Conservation (phyloP, 2,113 vertebrate species). For the Grammomys surdaster region DNA sequence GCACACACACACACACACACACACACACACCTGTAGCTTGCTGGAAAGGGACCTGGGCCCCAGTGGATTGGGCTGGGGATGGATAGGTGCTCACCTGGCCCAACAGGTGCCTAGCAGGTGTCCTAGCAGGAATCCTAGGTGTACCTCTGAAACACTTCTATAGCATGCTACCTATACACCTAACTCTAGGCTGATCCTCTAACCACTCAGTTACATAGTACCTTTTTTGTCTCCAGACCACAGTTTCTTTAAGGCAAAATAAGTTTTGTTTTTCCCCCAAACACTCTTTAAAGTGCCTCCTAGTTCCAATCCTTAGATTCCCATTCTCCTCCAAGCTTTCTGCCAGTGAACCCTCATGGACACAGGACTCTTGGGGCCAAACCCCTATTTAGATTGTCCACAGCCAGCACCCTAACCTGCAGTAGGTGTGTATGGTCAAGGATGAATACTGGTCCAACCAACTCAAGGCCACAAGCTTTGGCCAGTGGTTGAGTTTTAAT, state of each 20-base stretch:
- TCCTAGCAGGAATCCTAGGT: not conserved
- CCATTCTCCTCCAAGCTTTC: not conserved
- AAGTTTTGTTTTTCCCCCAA: not conserved
- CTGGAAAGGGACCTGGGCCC: not conserved
- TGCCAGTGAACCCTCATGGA: not conserved
- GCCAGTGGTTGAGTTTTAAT: not conserved
- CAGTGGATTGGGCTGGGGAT: not conserved
- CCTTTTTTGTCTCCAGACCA: slow-evolving; percentile 15
- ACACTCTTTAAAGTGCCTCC: not conserved
- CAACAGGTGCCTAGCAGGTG: not conserved
- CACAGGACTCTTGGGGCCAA: slow-evolving; percentile 13
- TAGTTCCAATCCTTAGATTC: not conserved
- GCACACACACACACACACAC: not conserved
- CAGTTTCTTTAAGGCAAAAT: slow-evolving; percentile 31
- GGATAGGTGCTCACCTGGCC: not conserved
- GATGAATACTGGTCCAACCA: slow-evolving; percentile 33
- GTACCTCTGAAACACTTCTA: slow-evolving; percentile 20
- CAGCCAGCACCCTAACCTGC: not conserved
- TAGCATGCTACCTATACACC: not conserved
- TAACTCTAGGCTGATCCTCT: not conserved
- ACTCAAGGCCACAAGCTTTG: not conserved
- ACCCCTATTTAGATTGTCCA: slow-evolving; percentile 15
- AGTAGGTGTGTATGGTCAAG: not conserved
- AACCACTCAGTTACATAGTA: not conserved
- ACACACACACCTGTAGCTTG: not conserved